Evolutionary conservation across 2,113 vertebrate species (phyloP), one percentile per base, ranked within the genome.

Genomic region (Eulemur macaco): DNA sequence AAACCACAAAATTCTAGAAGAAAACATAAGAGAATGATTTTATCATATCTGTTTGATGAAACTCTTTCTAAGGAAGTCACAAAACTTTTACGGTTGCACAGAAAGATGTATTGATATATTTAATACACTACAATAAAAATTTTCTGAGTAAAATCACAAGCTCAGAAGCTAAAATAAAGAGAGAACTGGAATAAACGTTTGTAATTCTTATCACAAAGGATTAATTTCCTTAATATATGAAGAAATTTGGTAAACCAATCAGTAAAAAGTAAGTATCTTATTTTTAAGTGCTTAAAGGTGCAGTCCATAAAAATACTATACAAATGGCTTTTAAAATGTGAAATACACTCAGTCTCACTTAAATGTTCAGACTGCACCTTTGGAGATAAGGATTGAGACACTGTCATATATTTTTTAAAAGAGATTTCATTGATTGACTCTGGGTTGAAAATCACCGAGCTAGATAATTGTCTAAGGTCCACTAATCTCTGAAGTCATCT

Each of bases 61-160:
- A 84, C 4, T 1, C 54, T 91, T 94, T 68, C 6, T 31, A 78
- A 76, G 39, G 25, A 58, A 80, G 27, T 89, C 34, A 64, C 8
- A 77, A 96, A 92, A 69, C 25, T 17, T 86, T 29, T 58, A n/a
- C n/a, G 42, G 42, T 39, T 90, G 95, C 82, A 85, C 50, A 25
- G 39, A 88, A 83, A 25, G 12, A 54, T 6, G 64, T 76, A 63
- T 1, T 93, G 54, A 56, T 80, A 68, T 74, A 86, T 45, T 58
- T 18, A 42, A 80, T 76, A 42, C 2, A 60, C n/a, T 42, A 73
- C 73, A 80, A 81, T 71, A 54, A 64, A 10, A 47, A 76, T 63
- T 42, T 71, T 5, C 25, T 73, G 14, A 94, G 78, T 73, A 73
- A 97, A 97, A 66, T 47, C 18, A 73, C n/a, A 89, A 89, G 80